Evolutionary conservation across 2,888 invertebrate genomes (phyloP), one percentile per base, ranked within the genome.

Genomic region (Standfussiana lucernea): DNA sequence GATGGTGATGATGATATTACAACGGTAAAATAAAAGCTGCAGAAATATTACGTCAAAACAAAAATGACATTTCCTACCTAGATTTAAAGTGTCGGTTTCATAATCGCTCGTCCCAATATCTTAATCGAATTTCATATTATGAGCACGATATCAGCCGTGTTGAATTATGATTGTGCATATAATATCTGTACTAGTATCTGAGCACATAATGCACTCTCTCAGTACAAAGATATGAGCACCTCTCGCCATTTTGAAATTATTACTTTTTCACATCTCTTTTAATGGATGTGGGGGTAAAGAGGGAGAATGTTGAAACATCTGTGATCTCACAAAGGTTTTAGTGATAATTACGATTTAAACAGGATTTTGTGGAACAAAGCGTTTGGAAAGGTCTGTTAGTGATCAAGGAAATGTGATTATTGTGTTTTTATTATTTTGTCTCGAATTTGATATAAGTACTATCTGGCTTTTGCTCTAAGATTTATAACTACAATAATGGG

Each of bases 161-260:
- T 78, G 72, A 75, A 81, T 73, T 72, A 76, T 74, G 64, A 72
- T 62, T 69, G 47, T 68, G 75, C 84, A 78, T 74, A 83, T 83
- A 80, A 83, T 83, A 80, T 83, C 68, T 72, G 67, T 32, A 59
- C 68, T 28, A 76, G 37, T 80, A 53, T 76, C 62, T 75, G 61
- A 84, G 73, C 37, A 80, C 66, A 75, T 76, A 75, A 77, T 85
- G 80, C 67, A 75, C 62, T 86, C 59, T 73, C 69, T 13, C 3
- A 62, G n/a, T 42, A 71, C 79, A 76, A 79, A 83, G 86, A 74
- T 56, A 85, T 72, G 79, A 79, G 83, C n/a, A 79, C 61, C n/a
- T 37, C 47, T 8, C 73, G 75, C 62, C 80, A 80, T 85, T 86
- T 71, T 71, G 62, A 80, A 85, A 59, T 75, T 62, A 62, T 79